Evolutionary conservation across 2,797 vertebrate species (phyloP).

Genomic region (Adelosebastes latens): DNA sequence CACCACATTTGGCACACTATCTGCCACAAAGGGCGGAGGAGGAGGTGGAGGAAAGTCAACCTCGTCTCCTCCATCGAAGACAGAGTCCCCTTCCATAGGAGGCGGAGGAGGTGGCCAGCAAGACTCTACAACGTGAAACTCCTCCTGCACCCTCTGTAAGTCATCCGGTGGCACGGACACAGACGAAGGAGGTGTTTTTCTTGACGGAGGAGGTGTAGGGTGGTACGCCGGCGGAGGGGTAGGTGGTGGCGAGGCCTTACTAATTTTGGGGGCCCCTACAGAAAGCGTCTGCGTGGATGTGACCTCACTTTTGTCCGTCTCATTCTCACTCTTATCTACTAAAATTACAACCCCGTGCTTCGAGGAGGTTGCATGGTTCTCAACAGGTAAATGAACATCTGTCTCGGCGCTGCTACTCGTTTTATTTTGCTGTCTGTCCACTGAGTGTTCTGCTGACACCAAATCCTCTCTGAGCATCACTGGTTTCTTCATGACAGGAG

Average conservation of each 20-base stretch:
- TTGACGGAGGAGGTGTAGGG: slow-evolving; percentile 87
- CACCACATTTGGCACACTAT: slow-evolving; percentile 45
- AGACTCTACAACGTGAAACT: slow-evolving; percentile 67
- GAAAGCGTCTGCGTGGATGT: slow-evolving; percentile 35
- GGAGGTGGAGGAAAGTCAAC: slow-evolving; percentile 83
- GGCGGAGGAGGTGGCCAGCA: slow-evolving; percentile 94
- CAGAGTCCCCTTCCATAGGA: slow-evolving; percentile 85
- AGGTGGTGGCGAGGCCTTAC: slow-evolving; percentile 79
- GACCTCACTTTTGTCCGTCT: slow-evolving; percentile 21
- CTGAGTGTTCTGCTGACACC: slow-evolving; percentile 18
- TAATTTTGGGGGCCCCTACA: slow-evolving; percentile 48
- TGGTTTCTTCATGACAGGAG: slow-evolving; percentile 77
- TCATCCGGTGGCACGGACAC: slow-evolving; percentile 57
- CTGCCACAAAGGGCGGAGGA: slow-evolving; percentile 74
- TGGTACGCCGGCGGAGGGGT: slow-evolving; percentile 91
- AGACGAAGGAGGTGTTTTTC: slow-evolving; percentile 76
- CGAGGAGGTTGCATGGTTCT: slow-evolving; percentile 7
- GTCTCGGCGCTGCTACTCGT: background rate
- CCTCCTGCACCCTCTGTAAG: slow-evolving; percentile 54
- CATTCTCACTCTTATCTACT: background rate
- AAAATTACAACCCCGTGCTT: slow-evolving; percentile 17
- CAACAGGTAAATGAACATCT: slow-evolving; percentile 32
- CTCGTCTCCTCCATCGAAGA: slow-evolving; percentile 91
- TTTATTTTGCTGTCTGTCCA: slow-evolving; percentile 11
- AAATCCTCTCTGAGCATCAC: slow-evolving; percentile 40